Evolutionary conservation across 2,113 vertebrate genomes (phyloP).

Genomic region (Rhodinocichla rosea): DNA sequence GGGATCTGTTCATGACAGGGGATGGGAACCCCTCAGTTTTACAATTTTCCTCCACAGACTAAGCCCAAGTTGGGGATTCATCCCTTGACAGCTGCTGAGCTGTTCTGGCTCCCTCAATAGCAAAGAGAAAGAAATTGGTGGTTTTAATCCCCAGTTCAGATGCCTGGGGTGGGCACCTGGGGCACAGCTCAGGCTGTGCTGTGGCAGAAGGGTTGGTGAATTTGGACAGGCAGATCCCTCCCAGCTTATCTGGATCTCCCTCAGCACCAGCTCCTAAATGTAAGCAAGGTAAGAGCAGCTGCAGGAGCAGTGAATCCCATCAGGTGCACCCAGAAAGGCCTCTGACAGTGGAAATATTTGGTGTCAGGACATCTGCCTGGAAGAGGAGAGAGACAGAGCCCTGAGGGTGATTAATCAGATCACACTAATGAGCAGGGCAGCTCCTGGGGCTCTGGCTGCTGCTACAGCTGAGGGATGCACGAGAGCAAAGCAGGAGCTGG

Average conservation of each 20-base stretch:
- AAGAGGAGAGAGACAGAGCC: not conserved
- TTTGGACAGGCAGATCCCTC: not conserved
- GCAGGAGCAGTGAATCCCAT: not conserved
- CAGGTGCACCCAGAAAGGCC: not conserved
- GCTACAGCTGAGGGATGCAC: rapidly evolving
- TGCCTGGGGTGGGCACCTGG: not conserved
- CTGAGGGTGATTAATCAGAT: not conserved
- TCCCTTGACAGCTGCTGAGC: not conserved
- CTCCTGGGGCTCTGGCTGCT: not conserved
- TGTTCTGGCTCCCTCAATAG: not conserved
- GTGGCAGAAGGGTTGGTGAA: not conserved
- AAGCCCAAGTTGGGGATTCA: not conserved
- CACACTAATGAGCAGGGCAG: not conserved
- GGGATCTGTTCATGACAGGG: no score
- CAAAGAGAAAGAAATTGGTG: not conserved
- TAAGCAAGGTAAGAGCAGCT: not conserved
- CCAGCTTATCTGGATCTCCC: not conserved
- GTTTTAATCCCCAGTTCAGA: not conserved
- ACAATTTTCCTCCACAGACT: rapidly evolving
- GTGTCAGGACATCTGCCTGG: not conserved
- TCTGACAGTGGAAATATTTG: not conserved
- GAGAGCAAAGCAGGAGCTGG: not conserved
- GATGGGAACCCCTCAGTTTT: not conserved
- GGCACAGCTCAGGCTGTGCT: not conserved
- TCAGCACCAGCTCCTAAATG: not conserved